Base-by-base conservation (phyloP, 2,113 vertebrate species). In the Apteryx owenii region DNA sequence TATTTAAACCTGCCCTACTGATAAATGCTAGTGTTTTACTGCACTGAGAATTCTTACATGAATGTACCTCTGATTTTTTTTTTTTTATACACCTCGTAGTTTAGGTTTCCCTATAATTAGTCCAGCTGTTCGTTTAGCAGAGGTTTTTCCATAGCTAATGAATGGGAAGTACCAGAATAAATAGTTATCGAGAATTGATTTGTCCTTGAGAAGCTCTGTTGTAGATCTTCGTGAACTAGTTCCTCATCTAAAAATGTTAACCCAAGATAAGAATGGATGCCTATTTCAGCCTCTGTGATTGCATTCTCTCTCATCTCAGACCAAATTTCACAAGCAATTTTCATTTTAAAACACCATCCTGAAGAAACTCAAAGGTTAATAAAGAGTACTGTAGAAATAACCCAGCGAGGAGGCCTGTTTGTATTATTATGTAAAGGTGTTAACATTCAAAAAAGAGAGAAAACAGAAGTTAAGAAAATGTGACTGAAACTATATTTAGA, bases 341-440 rank as follows among this genome's bases (percentile, higher is more conserved):
- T 75, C 4, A 48, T 85, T 94, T 96, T 54, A 71, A 91, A 83
- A 75, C 23, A 18, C 21, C 40, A 10, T 46, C 2, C 4, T 80
- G n/a, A 64, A 81, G 64, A 75, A 94, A 85, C 21, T 68, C 25
- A 81, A 46, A 12, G 36, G 12, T 88, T 81, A 81, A 54, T 85
- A 44, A 78, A 51, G 38, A 48, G 25, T 79, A 73, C 54, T 53
- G 15, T 53, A 40, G 71, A 69, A 75, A 54, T 86, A 66, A 20
- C 13, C 60, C n/a, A 73, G 17, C 44, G 66, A 44, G 26, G 82
- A 54, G 33, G 20, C 69, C 71, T 61, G 10, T 73, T 89, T 10
- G 12, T 75, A 73, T 82, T 42, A 44, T 29, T 19, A 20, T 78
- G n/a, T 20, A 61, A 29, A 50, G 6, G 20, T 70, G 29, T 40